Evolutionary conservation across 2,888 invertebrate genomes (phyloP), one percentile per base, ranked within the genome.

Genomic region (Sarcophaga subvicina): DNA sequence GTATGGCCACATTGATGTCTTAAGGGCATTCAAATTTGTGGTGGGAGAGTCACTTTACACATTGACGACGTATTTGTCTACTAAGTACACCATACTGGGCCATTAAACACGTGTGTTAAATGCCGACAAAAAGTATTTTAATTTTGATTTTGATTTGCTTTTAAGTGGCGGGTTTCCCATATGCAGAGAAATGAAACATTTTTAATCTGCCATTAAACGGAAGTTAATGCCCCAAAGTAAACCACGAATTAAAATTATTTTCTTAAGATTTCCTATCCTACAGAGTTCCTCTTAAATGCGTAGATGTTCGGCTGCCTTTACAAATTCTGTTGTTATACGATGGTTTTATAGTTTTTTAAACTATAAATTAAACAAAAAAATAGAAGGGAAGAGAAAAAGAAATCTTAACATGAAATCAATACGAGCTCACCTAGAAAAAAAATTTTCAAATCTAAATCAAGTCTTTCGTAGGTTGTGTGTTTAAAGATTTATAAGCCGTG

Each of bases 381-480:
- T 66, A 4, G 17, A 47, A 59, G 45, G 45, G n/a, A 71, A 60
- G n/a, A 67, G 49, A 63, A 25, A 59, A 45, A 59, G 72, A 54
- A 2, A 45, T 63, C 66, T 80, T 66, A 12, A 37, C 37, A 37
- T 37, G 37, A 37, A 37, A 37, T 37, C 37, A 37, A 37, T 37
- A 37, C 10, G 8, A 8, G 10, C 37, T 8, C 37, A 37, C 8
- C 37, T 10, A 8, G 10, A 37, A 37, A 37, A 37, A 37, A 37
- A 22, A 22, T 1, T 2, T 8, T 10, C 2, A 66, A 80, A 73
- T 37, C 2, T 49, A 20, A 69, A 70, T 70, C 45, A 47, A 67
- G 60, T 37, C 72, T 72, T 64, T 71, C 69, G 83, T 83, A 83
- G 76, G 83, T 63, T 86, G 22, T 67, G n/a, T 49, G 1, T 60